These are phyloP conservation scores for Rhabdophis nuchalis DNA, from an alignment of 2,797 vertebrate species.

Conservation along the genomic window DNA sequence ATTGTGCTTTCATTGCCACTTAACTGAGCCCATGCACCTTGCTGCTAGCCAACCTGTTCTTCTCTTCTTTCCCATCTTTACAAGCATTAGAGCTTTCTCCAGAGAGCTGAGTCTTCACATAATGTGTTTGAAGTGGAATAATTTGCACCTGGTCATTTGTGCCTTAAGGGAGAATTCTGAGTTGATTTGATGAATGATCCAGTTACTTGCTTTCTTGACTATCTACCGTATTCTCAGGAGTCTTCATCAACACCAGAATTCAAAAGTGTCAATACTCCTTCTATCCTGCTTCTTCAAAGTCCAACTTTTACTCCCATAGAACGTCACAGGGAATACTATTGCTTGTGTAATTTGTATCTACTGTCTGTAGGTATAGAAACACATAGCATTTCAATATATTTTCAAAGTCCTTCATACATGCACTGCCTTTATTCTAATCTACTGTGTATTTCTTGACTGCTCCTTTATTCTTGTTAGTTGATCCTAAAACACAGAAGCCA, in stretches of 20 bases:
- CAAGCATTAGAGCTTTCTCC: not conserved
- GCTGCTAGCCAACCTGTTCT: not conserved
- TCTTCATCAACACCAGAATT: not conserved
- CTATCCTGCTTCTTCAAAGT: not conserved
- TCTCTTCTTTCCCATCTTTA: not conserved
- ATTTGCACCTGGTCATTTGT: not conserved
- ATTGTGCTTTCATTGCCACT: not conserved
- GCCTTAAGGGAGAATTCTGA: not conserved
- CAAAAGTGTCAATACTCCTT: not conserved
- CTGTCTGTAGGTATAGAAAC: not conserved
- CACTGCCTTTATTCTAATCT: not conserved
- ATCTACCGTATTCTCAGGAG: not conserved
- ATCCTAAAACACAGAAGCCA: not conserved
- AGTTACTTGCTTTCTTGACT: not conserved
- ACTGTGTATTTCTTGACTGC: not conserved
- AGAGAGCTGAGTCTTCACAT: not conserved
- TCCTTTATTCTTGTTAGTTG: not conserved
- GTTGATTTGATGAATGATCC: not conserved
- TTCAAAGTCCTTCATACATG: not conserved
- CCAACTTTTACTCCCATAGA: not conserved
- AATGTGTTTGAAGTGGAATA: not conserved
- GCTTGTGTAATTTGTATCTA: not conserved
- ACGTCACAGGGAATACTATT: not conserved
- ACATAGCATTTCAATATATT: not conserved
- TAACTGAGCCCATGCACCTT: not conserved